These are phyloP conservation scores for Bombylius discolor DNA, from an alignment of 2,888 invertebrate species.

Conservation along the genomic window DNA sequence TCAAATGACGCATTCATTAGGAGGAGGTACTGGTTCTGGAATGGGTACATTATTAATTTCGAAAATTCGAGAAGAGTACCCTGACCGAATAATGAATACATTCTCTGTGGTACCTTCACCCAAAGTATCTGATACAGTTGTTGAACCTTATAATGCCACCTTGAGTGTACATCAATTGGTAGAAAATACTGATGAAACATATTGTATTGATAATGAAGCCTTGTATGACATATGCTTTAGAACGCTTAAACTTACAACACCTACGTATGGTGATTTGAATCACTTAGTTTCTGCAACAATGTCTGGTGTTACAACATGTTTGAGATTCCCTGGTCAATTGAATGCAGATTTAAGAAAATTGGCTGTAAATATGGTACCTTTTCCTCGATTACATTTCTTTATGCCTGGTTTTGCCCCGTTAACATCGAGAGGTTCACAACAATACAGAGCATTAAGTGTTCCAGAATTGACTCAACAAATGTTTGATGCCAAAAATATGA, in stretches of 20 bases:
- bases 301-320: slow-evolving; percentile 78
- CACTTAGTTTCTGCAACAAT: slow-evolving; percentile 78
- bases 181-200: slow-evolving; percentile 83
- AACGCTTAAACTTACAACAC: slow-evolving; percentile 74
- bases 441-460: slow-evolving; percentile 80
- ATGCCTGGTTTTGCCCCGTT: slow-evolving; percentile 94
- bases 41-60: slow-evolving; percentile 79
- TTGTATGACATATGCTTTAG: slow-evolving; percentile 87
- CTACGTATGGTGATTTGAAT: slow-evolving; percentile 87
- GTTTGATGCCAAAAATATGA: slow-evolving; percentile 96
- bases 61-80: slow-evolving; percentile 80
- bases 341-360: slow-evolving; percentile 86
- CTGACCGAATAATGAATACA: slow-evolving; percentile 76
- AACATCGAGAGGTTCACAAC: slow-evolving; percentile 78
- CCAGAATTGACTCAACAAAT: slow-evolving; percentile 84
- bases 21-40: slow-evolving; percentile 81
- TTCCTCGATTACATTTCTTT: slow-evolving; percentile 91
- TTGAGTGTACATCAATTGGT: slow-evolving; percentile 78
- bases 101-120: slow-evolving; percentile 76
- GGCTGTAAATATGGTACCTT: slow-evolving; percentile 95
- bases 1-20: slow-evolving; percentile 68
- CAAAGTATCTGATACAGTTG: slow-evolving; percentile 50
- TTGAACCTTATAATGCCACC: slow-evolving; percentile 81
- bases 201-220: slow-evolving; percentile 87
- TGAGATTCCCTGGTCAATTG: slow-evolving; percentile 83